phyloP scores from a whole-genome alignment of 2,888 invertebrate genomes.

The Electrophaes corylata region DNA sequence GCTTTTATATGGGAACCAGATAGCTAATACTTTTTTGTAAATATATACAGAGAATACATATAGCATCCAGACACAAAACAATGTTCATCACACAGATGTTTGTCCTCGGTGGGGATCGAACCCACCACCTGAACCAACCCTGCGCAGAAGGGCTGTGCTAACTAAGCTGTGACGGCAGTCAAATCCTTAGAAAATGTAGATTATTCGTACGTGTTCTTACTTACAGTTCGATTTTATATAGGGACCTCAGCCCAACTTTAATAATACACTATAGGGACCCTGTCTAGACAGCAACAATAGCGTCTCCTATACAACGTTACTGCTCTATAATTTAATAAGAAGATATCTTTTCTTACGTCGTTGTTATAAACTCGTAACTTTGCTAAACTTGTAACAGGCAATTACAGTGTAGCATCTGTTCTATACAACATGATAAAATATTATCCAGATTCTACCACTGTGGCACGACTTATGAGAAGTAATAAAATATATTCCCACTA shows the following conservation, averaged over 20 bases:
- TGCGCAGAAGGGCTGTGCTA: no score
- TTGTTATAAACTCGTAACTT: constrained; percentile 45
- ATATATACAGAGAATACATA: no score
- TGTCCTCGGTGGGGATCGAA: no score
- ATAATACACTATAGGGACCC: constrained; percentile 32
- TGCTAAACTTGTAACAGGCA: constrained; percentile 39
- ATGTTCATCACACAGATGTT: no score
- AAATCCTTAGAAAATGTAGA: constrained; percentile 4
- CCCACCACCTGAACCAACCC: no score
- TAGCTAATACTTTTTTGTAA: no score
- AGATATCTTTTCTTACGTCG: constrained; percentile 36
- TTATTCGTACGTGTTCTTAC: neutral
- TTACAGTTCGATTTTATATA: constrained; percentile 1
- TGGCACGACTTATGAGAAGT: constrained; percentile 4
- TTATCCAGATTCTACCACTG: constrained; percentile 28
- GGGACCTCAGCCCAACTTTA: constrained; percentile 23
- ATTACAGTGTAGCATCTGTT: constrained; percentile 49
- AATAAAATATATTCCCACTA: neutral
- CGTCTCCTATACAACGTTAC: constrained; percentile 35
- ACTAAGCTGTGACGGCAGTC: no score
- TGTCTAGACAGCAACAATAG: constrained; percentile 50
- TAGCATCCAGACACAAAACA: no score
- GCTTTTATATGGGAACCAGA: no score
- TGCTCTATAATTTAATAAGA: constrained; percentile 29
- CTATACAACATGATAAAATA: constrained; percentile 33